Percentiles rank a stretch among this genome's conserved stretches.
Evolutionary conservation across 2,113 vertebrate genomes (phyloP).

Genomic region (Taxidea taxus): DNA sequence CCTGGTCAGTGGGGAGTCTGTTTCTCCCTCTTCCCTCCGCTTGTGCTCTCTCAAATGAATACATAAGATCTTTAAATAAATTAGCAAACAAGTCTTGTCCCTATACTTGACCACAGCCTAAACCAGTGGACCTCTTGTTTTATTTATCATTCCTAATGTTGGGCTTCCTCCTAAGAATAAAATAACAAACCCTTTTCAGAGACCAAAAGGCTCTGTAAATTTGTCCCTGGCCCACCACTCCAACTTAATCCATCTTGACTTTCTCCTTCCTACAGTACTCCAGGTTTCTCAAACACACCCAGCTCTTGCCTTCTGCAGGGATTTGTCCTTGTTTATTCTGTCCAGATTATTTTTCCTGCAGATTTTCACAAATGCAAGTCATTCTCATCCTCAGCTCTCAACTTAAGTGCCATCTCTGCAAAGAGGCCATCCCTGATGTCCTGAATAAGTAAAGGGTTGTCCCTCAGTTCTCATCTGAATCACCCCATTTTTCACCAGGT

Average conservation of each 20-base stretch:
- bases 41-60: no score
- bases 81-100: not conserved
- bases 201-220: not conserved
- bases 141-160: not conserved
- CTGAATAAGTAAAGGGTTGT: rapidly evolving
- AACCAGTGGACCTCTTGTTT: not conserved
- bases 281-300: not conserved
- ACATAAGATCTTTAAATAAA: no score
- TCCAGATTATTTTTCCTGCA: not conserved
- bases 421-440: not conserved
- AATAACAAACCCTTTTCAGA: not conserved
- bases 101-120: not conserved
- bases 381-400: not conserved
- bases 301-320: no score
- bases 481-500: not conserved
- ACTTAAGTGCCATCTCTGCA: not conserved
- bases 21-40: no score
- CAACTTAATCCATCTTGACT: rapidly evolving
- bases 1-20: no score
- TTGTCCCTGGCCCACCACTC: no score
- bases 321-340: not conserved
- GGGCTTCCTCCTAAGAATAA: not conserved
- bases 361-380: not conserved
- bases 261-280: rapidly evolving
- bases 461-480: no score